Conservation (phyloP, 2,888 invertebrate genomes). For the Eupeodes luniger region DNA sequence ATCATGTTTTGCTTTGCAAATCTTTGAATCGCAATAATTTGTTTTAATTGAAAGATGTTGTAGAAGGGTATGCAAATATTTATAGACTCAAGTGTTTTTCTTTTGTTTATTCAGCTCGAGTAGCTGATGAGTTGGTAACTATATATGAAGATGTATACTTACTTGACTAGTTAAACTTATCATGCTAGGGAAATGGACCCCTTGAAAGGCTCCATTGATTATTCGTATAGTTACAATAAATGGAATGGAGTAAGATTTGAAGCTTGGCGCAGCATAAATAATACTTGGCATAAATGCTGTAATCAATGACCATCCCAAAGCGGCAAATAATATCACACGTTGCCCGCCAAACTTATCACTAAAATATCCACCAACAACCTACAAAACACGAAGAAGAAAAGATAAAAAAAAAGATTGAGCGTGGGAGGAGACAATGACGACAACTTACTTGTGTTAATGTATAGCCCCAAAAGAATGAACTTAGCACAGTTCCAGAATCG, state of each 20-base stretch:
- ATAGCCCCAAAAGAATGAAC: constrained; percentile 91
- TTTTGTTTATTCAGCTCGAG: background rate
- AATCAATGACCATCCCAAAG: constrained; percentile 86
- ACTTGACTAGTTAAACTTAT: constrained; percentile 88
- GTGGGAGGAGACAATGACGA: too few species aligned
- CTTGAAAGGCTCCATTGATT: constrained; percentile 88
- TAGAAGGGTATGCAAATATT: too few species aligned
- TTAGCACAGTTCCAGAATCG: constrained; percentile 88
- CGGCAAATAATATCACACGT: constrained; percentile 87
- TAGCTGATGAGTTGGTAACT: too few species aligned
- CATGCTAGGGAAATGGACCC: constrained; percentile 89
- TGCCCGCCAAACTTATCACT: constrained; percentile 88
- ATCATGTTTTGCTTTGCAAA: background rate
- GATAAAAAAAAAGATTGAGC: background rate
- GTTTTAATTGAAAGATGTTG: too few species aligned
- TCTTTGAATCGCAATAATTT: background rate
- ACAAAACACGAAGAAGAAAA: constrained; percentile 18
- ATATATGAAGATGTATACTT: constrained; percentile 50
- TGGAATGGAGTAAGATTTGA: constrained; percentile 84
- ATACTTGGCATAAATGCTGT: constrained; percentile 86
- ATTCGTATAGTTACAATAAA: constrained; percentile 87
- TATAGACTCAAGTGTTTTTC: background rate
- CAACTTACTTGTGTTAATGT: constrained; percentile 86
- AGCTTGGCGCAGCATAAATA: constrained; percentile 83
- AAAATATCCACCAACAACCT: constrained; percentile 85